These are phyloP conservation scores for Typhlichthys subterraneus DNA, from an alignment of 2,797 vertebrate genomes.

Conservation along the genomic window DNA sequence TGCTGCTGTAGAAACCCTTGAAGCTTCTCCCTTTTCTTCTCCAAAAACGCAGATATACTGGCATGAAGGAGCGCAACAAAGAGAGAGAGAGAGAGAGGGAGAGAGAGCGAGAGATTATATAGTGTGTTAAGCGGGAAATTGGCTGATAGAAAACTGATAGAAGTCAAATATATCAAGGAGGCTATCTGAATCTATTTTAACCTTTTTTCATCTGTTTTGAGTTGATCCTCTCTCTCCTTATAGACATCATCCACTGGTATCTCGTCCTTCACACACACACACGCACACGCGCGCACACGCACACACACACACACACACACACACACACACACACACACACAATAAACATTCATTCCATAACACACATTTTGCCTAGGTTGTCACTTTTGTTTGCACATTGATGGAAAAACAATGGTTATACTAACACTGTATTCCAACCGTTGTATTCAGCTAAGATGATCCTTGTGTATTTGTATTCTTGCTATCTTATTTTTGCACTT, in stretches of 20 bases:
- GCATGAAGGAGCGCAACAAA: background rate
- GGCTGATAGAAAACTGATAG: background rate
- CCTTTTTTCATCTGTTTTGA: background rate
- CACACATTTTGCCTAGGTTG: background rate
- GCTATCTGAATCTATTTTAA: no score
- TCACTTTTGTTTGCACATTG: constrained; percentile 3
- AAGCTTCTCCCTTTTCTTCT: constrained; percentile 45
- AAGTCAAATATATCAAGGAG: no score
- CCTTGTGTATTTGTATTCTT: no score
- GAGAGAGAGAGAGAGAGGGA: constrained; percentile 13
- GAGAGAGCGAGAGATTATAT: background rate
- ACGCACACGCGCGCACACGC: constrained; percentile 3
- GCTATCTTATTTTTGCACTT: no score
- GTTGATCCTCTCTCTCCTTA: background rate
- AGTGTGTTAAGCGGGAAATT: background rate
- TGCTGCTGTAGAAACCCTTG: constrained; percentile 29
- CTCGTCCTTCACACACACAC: constrained; percentile 14
- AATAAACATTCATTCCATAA: background rate
- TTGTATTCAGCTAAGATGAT: no score
- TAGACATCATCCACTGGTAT: constrained; percentile 19
- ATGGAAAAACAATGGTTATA: constrained; percentile 2
- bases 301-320: no score
- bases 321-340: no score
- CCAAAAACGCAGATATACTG: constrained; percentile 36
- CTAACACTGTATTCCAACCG: background rate